Conservation (phyloP, 2,888 invertebrate species). For the Heteromurus nitidus region DNA sequence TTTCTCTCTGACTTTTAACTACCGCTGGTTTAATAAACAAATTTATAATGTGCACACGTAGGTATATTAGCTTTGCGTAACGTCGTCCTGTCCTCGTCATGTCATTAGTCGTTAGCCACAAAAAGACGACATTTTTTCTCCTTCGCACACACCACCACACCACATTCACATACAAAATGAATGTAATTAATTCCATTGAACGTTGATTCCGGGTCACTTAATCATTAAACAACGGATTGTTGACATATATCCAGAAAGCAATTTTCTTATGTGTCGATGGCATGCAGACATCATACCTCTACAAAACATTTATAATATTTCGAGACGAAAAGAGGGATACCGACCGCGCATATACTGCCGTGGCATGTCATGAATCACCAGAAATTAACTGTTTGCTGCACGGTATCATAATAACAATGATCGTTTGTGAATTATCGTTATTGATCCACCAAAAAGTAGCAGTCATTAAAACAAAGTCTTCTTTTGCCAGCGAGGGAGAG, state of each 20-base stretch:
- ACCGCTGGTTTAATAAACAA: too few species aligned
- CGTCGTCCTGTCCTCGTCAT: neutral
- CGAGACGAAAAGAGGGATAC: too few species aligned
- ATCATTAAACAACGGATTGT: constrained; percentile 13
- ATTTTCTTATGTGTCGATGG: neutral
- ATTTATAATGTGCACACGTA: too few species aligned
- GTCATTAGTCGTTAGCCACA: neutral
- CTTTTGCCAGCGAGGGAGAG: too few species aligned
- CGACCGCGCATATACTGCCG: neutral
- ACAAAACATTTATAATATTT: too few species aligned
- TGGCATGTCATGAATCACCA: constrained; percentile 25
- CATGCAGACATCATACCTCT: too few species aligned
- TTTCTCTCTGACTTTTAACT: too few species aligned
- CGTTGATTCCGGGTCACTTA: constrained; percentile 22
- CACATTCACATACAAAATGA: too few species aligned
- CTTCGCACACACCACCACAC: too few species aligned
- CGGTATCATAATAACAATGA: constrained; percentile 27
- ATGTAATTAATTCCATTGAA: neutral
- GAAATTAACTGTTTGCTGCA: constrained; percentile 11
- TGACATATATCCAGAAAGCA: constrained; percentile 20
- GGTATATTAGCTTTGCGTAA: too few species aligned
- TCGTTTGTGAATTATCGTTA: constrained; percentile 50
- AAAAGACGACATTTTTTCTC: neutral
- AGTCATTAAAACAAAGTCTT: constrained; percentile 50
- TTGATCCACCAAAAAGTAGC: constrained; percentile 59